Evolutionary conservation across 2,797 vertebrate species (phyloP), one percentile per base, ranked within the genome.

Genomic region (Sciaenops ocellatus): DNA sequence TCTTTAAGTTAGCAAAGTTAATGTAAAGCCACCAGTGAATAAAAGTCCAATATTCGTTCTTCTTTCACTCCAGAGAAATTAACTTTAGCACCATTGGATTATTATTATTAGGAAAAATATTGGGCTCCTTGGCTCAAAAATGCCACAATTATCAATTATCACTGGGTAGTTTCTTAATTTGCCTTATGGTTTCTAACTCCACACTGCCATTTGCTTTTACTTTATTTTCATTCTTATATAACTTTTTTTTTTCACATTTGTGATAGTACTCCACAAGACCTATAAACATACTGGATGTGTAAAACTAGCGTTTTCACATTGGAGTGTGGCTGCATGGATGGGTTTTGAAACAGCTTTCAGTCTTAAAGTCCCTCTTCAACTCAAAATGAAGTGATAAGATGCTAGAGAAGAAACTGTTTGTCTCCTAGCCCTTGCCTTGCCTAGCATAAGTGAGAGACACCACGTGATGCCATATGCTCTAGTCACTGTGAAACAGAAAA

Each of bases 401-500:
- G 16, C 22, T 16, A 56, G 41, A 61, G 7, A 30, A 56, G 26
- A 52, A 48, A 17, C 28, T 50, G 0, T 20, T 65, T 52, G 8
- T 74, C 50, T 24, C 30, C 34, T 38, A 38, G 8, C 8, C 34
- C 34, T 38, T 9, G 8, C 34, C 34, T 38, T 38, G 30, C 34
- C 34, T 38, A 38, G 34, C 34, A 38, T 9, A 38, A 38, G 34
- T 38, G 34, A 38, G 34, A 34, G 34, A 64, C 41, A 38, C 69
- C 71, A 79, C 34, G 3, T 61, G 61, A 79, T 8, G 7, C 7
- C 69, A 82, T 50, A 66, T 64, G 30, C 54, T 73, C 4, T 5
- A 54, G 48, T 64, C 54, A n/a, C 46, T 26, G n/a, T 55, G 71
- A 67, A 74, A 79, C 57, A 80, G 38, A 69, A 61, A 80, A 80